phyloP scores from a whole-genome alignment of 2,113 vertebrate species.

The Chitala chitala region DNA sequence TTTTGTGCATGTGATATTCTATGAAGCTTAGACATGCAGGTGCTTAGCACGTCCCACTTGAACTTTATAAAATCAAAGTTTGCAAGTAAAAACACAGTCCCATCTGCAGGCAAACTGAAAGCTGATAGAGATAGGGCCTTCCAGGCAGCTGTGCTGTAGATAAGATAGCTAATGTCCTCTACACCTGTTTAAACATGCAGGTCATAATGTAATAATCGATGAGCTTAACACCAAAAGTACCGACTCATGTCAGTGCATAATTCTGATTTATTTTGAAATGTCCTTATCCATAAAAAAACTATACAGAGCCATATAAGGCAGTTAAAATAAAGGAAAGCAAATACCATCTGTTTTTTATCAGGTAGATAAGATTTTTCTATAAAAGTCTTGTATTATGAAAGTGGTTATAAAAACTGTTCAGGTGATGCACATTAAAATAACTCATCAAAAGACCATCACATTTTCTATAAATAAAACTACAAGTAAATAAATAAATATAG shows the following conservation, averaged over 20 bases:
- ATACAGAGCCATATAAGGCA: neutral
- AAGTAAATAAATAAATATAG: neutral
- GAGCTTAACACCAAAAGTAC: slow-evolving; percentile 47
- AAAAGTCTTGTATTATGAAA: neutral
- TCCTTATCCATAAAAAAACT: slow-evolving; percentile 5
- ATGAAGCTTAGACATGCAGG: slow-evolving; percentile 56
- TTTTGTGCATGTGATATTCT: neutral
- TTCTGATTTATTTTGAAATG: slow-evolving; percentile 30
- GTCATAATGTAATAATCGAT: slow-evolving; percentile 62
- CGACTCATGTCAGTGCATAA: slow-evolving; percentile 46
- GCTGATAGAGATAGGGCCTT: slow-evolving; percentile 60
- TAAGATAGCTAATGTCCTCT: slow-evolving; percentile 61
- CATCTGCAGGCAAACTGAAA: slow-evolving; percentile 50
- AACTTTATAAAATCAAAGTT: slow-evolving; percentile 66
- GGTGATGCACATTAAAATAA: neutral
- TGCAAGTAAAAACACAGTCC: slow-evolving; percentile 56
- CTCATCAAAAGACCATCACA: neutral
- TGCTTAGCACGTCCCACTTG: slow-evolving; percentile 57
- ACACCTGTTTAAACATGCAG: slow-evolving; percentile 69
- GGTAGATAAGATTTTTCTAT: slow-evolving; percentile 7
- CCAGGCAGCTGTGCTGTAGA: slow-evolving; percentile 64
- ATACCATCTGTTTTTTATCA: slow-evolving; percentile 10
- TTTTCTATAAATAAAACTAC: neutral
- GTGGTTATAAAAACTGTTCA: neutral
- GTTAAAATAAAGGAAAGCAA: neutral